Evolutionary conservation across 2,888 invertebrate species (phyloP), one percentile per base, ranked within the genome.

Genomic region (Prostheceraeus crozeri): DNA sequence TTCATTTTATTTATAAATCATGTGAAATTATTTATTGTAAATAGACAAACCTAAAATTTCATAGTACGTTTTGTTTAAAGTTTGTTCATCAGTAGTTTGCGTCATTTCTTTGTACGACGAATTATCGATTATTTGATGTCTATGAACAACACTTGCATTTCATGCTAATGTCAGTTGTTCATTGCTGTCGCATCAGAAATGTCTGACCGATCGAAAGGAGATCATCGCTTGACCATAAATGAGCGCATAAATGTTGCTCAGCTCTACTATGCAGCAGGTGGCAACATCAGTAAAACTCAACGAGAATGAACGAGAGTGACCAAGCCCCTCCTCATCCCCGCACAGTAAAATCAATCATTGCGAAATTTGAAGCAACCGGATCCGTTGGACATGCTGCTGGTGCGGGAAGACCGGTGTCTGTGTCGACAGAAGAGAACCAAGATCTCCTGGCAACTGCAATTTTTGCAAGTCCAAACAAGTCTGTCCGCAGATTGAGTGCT

Each of bases 281-380:
- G 33, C 10, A 33, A 33, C n/a, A n/a, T n/a, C 10, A 33, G 10
- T 10, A 11, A 33, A 33, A 10, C n/a, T 11, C n/a, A n/a, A 33
- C n/a, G 45, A 11, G 19, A 40, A 6, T 14, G 19, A 40, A 40
- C n/a, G 45, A 11, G 19, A 40, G 6, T 14, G 19, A 40, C 14
- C 8, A 40, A n/a, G 8, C 45, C 14, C 14, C 45, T 19, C 45
- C 45, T 40, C 14, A 40, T 40, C 45, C 14, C 14, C 14, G 4
- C 14, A 40, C 45, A 40, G 19, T 40, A 8, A 23, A 40, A 14
- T 40, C 45, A 40, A 40, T 40, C 21, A 23, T 40, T 40, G 6
- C 45, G 19, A 40, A 40, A 40, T 40, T 40, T 40, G 14, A 40
- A 40, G 19, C 6, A 14, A 40, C 45, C 21, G 45, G 45, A 40